Percentiles rank a stretch among this genome's conserved stretches.
These are phyloP conservation scores for Sitobion miscanthi DNA, from an alignment of 1,140 invertebrate species.

Conservation along the genomic window DNA sequence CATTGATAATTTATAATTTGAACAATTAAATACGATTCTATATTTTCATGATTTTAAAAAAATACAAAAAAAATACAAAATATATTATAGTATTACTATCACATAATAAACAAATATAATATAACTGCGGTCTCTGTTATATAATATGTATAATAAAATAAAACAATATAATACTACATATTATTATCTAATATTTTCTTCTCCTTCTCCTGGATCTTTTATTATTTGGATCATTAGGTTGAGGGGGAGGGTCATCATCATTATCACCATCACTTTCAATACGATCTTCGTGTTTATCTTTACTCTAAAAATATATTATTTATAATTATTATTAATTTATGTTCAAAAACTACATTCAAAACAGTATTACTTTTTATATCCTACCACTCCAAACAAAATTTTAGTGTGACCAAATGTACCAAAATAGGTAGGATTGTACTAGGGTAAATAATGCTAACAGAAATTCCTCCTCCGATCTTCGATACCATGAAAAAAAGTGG, in stretches of 20 bases:
- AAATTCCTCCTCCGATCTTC: too few relatives aligned
- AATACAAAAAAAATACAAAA: constrained; percentile 45
- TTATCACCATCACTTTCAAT: constrained; percentile 26
- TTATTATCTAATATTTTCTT: constrained; percentile 33
- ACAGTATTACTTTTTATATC: neutral
- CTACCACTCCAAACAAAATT: neutral
- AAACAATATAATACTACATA: neutral
- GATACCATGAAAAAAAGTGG: too few relatives aligned
- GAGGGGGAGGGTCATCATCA: constrained; percentile 46
- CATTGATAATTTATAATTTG: neutral
- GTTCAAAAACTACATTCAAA: neutral
- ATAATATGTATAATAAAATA: neutral
- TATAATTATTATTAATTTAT: neutral
- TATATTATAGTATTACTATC: neutral
- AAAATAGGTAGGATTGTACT: neutral
- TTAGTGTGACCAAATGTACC: neutral
- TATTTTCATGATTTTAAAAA: constrained; percentile 3
- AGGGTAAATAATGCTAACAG: too few relatives aligned
- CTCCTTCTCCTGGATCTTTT: constrained; percentile 40
- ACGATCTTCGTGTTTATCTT: constrained; percentile 8
- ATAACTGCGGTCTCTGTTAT: neutral
- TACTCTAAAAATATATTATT: constrained; percentile 44
- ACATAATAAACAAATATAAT: constrained; percentile 16
- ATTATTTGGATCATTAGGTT: constrained; percentile 1
- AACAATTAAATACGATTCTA: neutral